Base-by-base conservation (phyloP, 2,888 invertebrate genomes). In the Melanostoma mellinum region DNA sequence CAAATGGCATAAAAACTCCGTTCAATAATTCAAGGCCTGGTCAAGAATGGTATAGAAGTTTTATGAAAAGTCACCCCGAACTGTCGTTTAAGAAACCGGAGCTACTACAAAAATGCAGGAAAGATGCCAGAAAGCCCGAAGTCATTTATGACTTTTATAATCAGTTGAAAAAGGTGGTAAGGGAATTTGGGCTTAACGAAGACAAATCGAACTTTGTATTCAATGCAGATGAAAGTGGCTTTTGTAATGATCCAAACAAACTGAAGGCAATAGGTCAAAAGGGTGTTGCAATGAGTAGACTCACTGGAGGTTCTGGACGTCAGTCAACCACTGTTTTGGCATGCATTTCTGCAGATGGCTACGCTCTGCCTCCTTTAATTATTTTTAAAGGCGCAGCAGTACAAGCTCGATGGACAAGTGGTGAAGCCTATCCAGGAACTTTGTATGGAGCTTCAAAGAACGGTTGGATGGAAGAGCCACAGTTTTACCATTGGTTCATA, bases 361-460 rank as follows among this genome's bases (percentile, higher is more conserved):
- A 42, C 35, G 42, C 33, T 42, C 4, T 67, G 40, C 42, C 65
- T n/a, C 65, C 33, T 52, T 52, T 65, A 33, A 65, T 65, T 42
- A 52, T 42, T 9, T 52, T 52, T 42, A 65, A 65, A 53, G 40
- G 65, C 33, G 42, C 33, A 38, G 65, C 42, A 2, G 65, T 53
- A 33, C 65, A 65, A 53, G 32, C 52, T 6, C 8, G 10, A 53
- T 65, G 52, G 65, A 63, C 63, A 32, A 50, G 8, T 50, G 35
- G 40, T 52, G 65, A 65, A 52, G 52, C 52, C 0, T 65, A 42
- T 53, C 40, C 63, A 9, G 69, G 77, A 32, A 71, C 77, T 35
- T 35, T 77, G 8, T 3, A 30, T 1, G 10, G 20, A 6, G 48
- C 48, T 4, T 48, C 48, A 48, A 48, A 48, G 1, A 5, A 46